Evolutionary conservation across 2,113 vertebrate genomes (phyloP).

Genomic region (Fulmarus glacialis): DNA sequence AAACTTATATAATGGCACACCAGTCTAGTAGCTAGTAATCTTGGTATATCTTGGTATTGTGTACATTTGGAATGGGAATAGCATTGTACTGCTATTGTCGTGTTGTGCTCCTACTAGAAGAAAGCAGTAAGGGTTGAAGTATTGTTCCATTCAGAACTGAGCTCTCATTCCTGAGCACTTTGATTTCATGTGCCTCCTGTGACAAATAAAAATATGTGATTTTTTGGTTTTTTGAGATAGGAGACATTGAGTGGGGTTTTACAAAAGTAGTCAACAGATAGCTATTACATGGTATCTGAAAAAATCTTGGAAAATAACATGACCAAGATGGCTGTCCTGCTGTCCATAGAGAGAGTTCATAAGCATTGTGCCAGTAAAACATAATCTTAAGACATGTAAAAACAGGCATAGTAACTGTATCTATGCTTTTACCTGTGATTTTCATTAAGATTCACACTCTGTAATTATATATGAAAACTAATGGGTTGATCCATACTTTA

Average conservation of each 20-base stretch:
- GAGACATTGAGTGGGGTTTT: background rate
- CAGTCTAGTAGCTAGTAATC: background rate
- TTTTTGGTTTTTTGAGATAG: background rate
- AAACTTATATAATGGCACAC: fast-evolving
- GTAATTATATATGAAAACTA: background rate
- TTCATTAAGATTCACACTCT: background rate
- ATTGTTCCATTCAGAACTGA: background rate
- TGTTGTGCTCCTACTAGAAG: background rate
- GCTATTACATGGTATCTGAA: background rate
- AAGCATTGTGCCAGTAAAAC: background rate
- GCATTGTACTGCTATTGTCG: background rate
- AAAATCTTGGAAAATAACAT: background rate
- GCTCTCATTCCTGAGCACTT: background rate
- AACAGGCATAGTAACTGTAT: background rate
- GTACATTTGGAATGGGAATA: background rate
- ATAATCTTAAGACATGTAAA: background rate
- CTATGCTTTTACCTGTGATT: background rate
- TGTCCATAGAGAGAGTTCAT: background rate
- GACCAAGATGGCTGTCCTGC: background rate
- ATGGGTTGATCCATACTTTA: background rate
- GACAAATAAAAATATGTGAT: background rate
- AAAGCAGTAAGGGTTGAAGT: background rate
- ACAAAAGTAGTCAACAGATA: background rate
- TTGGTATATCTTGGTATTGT: background rate
- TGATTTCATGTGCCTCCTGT: background rate